Percentiles rank a stretch among this genome's conserved stretches.
Conservation (phyloP, 2,113 vertebrate genomes). For the Stomatorhinus ivindoensis region DNA sequence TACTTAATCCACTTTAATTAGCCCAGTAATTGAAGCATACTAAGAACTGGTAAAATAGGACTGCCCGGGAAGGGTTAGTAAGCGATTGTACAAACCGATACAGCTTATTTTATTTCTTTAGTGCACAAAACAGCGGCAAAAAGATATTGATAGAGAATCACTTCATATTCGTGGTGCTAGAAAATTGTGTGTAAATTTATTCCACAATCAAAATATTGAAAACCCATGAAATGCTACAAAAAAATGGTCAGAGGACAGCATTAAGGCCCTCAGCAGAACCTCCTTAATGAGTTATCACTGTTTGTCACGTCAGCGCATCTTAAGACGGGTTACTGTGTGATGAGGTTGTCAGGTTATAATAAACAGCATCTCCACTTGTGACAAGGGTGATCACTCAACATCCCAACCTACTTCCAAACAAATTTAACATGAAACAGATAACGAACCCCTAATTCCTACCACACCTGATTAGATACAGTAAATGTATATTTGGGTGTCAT, state of each 20-base stretch:
- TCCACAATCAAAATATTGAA: neutral
- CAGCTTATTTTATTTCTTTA: neutral
- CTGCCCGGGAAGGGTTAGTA: constrained; percentile 22
- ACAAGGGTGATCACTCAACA: neutral
- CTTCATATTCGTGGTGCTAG: neutral
- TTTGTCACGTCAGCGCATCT: neutral
- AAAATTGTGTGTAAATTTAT: neutral
- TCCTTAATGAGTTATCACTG: neutral
- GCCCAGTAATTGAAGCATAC: constrained; percentile 24
- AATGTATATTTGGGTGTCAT: neutral
- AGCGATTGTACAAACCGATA: neutral
- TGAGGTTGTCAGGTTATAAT: neutral
- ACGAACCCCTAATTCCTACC: neutral
- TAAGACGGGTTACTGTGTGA: neutral
- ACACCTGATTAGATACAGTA: neutral
- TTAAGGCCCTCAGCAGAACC: neutral
- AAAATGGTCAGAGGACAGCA: neutral
- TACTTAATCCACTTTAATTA: constrained; percentile 45
- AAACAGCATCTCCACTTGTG: neutral
- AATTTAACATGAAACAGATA: neutral
- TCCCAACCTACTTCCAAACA: neutral
- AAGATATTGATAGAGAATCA: neutral
- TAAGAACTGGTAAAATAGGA: constrained; percentile 28
- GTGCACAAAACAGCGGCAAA: neutral
- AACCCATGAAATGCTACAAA: neutral